These are phyloP conservation scores for Euclidia mi DNA, from an alignment of 2,888 invertebrate species.

Conservation along the genomic window DNA sequence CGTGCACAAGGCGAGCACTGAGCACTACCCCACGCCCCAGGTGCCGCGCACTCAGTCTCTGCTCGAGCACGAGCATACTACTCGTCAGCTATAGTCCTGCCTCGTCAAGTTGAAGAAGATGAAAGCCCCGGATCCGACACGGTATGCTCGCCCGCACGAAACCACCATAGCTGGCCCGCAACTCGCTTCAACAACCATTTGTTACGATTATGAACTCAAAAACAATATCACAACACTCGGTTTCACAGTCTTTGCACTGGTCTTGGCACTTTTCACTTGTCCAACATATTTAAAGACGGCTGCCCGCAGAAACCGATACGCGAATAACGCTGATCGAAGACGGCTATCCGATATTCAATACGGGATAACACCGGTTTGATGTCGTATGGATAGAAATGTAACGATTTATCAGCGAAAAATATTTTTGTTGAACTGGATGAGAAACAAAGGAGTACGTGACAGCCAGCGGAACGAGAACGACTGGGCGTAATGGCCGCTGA, in stretches of 20 bases:
- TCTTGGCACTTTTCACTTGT: conserved; percentile 74
- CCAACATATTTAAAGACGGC: conserved; percentile 80
- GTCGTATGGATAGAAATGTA: conserved; percentile 48
- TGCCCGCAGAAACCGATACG: conserved; percentile 51
- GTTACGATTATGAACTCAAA: conserved; percentile 65
- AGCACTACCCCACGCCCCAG: conserved; percentile 78
- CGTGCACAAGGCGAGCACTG: conserved; percentile 80
- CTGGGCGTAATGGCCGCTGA: conserved; percentile 80
- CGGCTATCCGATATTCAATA: conserved; percentile 40
- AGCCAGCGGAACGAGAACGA: conserved; percentile 70
- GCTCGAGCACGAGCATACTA: conserved; percentile 88
- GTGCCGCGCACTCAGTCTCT: conserved; percentile 83
- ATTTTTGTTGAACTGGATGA: conserved; percentile 61
- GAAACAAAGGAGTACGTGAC: conserved; percentile 69
- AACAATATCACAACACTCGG: conserved; percentile 56
- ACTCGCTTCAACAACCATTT: conserved; percentile 83
- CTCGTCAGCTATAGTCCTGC: conserved; percentile 88
- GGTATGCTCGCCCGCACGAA: conserved; percentile 73
- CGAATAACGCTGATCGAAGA: conserved; percentile 35
- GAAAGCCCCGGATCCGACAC: conserved; percentile 82
- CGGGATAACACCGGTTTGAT: conserved; percentile 66
- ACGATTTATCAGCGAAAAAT: conserved; percentile 64
- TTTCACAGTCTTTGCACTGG: conserved; percentile 31
- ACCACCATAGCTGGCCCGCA: conserved; percentile 84
- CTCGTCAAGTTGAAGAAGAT: conserved; percentile 86